A percentile compares a stretch with the other conserved stretches of the same genome.
Evolutionary conservation across 1,140 invertebrate genomes (phyloP).

Genomic region (Ostrea edulis): DNA sequence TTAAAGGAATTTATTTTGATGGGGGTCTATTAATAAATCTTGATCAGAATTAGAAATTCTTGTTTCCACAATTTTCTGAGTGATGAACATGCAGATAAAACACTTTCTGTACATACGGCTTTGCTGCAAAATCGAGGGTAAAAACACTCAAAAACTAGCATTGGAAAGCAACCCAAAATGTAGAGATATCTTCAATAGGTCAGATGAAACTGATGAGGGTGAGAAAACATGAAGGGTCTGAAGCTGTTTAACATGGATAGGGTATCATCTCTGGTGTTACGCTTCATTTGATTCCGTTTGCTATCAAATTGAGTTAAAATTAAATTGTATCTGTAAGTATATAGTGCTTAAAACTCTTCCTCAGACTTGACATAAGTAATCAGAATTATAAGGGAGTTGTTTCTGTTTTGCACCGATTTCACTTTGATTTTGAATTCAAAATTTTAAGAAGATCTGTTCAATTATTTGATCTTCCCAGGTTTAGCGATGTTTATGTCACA

Average conservation of each 20-base stretch:
- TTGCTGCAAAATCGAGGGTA: neutral
- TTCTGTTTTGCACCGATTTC: neutral
- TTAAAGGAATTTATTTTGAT: neutral
- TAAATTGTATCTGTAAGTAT: constrained; percentile 15
- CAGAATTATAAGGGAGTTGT: neutral
- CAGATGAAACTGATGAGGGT: constrained; percentile 46
- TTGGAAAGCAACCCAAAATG: constrained; percentile 39
- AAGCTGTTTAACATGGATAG: constrained; percentile 39
- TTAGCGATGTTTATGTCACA: neutral
- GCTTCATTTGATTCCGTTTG: constrained; percentile 34
- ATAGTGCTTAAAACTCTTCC: neutral
- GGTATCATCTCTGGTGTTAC: constrained; percentile 25
- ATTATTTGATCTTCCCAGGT: neutral
- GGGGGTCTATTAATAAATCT: constrained; percentile 34
- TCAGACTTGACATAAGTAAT: constrained; percentile 19
- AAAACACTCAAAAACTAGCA: constrained; percentile 10
- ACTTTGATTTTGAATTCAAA: neutral
- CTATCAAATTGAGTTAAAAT: constrained; percentile 18
- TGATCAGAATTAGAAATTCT: constrained; percentile 6
- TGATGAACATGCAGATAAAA: constrained; percentile 12
- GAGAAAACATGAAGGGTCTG: constrained; percentile 47
- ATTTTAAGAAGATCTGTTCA: neutral
- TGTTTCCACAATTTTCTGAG: constrained; percentile 29
- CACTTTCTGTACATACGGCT: constrained; percentile 1
- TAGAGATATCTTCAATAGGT: constrained; percentile 45